Conservation (phyloP, 2,888 invertebrate genomes). For the Hofmannophila pseudospretella region DNA sequence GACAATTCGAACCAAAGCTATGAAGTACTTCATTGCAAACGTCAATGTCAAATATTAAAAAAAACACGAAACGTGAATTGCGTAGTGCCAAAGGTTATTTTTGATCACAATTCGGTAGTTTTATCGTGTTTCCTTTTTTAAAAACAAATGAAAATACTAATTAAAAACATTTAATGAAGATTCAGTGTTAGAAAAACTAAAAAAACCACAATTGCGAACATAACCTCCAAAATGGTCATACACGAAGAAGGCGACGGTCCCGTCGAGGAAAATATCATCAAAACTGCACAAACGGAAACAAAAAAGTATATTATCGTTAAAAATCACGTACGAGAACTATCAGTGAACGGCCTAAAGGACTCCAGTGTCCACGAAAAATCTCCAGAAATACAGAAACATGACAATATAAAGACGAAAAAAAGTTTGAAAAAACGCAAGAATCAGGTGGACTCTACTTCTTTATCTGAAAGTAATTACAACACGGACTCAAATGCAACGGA, state of each 20-base stretch:
- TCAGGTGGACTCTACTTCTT: background rate
- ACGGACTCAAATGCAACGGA: slow-evolving; percentile 8
- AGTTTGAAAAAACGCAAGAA: slow-evolving; percentile 1
- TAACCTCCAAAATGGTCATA: slow-evolving; percentile 8
- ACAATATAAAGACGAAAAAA: slow-evolving; percentile 2
- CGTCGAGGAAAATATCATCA: slow-evolving; percentile 2
- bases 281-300: slow-evolving; percentile 1
- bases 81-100: slow-evolving; percentile 7
- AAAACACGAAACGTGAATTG: slow-evolving; percentile 2
- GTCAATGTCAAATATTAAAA: slow-evolving; percentile 6
- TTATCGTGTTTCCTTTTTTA: background rate
- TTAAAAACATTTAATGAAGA: background rate
- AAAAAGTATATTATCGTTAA: slow-evolving; percentile 32
- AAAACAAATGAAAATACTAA: background rate
- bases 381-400: slow-evolving; percentile 8
- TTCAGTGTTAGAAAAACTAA: background rate
- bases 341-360: slow-evolving; percentile 13
- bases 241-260: slow-evolving; percentile 8
- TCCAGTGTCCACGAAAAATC: slow-evolving; percentile 12
- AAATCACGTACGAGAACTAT: slow-evolving; percentile 41
- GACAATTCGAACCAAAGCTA: too few relatives aligned
- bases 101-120: too few relatives aligned
- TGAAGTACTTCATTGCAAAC: background rate
- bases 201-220: background rate
- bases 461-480: slow-evolving; percentile 13